These are phyloP conservation scores for Allygus modestus DNA, from an alignment of 2,888 invertebrate genomes.

Conservation along the genomic window DNA sequence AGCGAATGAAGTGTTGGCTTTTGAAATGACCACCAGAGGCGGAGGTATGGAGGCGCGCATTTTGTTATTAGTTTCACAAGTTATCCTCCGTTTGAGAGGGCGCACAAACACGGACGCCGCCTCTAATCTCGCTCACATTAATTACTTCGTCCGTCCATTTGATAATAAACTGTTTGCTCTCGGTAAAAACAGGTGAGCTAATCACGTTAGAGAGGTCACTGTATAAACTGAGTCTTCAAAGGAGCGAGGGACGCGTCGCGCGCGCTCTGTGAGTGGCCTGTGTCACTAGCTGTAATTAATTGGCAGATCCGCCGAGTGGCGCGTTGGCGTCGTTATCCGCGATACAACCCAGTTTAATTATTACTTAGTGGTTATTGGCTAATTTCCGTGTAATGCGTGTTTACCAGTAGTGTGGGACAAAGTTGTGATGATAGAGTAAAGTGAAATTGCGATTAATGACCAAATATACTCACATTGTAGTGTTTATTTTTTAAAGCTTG, in stretches of 20 bases:
- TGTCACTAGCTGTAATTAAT: constrained; percentile 44
- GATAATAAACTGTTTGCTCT: constrained; percentile 64
- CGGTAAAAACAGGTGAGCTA: constrained; percentile 62
- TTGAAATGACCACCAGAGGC: background rate
- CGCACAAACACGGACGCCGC: background rate
- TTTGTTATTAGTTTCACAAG: constrained; percentile 53
- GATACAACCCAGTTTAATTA: background rate
- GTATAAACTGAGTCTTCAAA: constrained; percentile 62
- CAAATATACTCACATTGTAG: no score
- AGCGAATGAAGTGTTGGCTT: background rate
- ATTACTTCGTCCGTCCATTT: constrained; percentile 57
- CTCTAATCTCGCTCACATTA: constrained; percentile 27
- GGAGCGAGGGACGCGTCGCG: constrained; percentile 13
- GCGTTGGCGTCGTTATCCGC: constrained; percentile 40
- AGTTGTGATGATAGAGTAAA: background rate
- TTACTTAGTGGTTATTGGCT: constrained; percentile 24
- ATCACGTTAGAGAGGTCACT: constrained; percentile 63
- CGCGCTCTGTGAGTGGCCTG: constrained; percentile 30
- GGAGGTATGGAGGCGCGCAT: constrained; percentile 20
- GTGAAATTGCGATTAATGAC: background rate
- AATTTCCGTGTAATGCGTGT: constrained; percentile 22
- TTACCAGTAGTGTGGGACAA: background rate
- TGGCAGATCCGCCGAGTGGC: constrained; percentile 43
- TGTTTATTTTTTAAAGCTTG: no score
- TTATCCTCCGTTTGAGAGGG: constrained; percentile 49